A percentile compares a stretch with the other conserved stretches of the same genome.
Conservation (phyloP, 2,888 invertebrate species). For the Chrysodeixis includens region DNA sequence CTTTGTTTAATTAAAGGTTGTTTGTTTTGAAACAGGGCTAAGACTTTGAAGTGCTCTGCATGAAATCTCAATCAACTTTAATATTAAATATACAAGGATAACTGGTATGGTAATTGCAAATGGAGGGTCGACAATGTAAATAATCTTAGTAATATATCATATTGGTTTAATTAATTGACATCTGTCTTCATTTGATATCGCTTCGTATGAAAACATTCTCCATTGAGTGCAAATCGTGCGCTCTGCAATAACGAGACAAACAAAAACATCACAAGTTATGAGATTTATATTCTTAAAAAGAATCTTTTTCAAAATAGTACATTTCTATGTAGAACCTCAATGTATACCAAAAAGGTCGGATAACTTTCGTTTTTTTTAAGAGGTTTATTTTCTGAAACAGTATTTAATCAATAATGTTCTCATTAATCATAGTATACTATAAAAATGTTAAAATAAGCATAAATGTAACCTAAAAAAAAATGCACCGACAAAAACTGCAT, state of each 20-base stretch:
- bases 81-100: slow-evolving; percentile 21
- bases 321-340: neutral
- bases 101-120: slow-evolving; percentile 22
- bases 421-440: neutral
- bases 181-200: slow-evolving; percentile 30
- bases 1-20: neutral
- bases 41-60: neutral
- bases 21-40: neutral
- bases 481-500: neutral
- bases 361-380: neutral
- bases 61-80: neutral
- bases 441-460: neutral
- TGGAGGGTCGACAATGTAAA: slow-evolving; percentile 13
- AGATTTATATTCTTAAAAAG: neutral
- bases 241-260: slow-evolving; percentile 27
- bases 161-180: slow-evolving; percentile 43
- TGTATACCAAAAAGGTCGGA: neutral
- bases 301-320: neutral
- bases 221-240: slow-evolving; percentile 7
- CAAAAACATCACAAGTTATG: slow-evolving; percentile 32
- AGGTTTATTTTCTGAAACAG: neutral
- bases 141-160: slow-evolving; percentile 15
- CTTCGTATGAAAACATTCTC: slow-evolving; percentile 34
- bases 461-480: slow-evolving; percentile 5
- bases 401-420: too few species aligned